Conservation (phyloP, 2,888 invertebrate genomes). For the Hirtodrosophila histrioides region DNA sequence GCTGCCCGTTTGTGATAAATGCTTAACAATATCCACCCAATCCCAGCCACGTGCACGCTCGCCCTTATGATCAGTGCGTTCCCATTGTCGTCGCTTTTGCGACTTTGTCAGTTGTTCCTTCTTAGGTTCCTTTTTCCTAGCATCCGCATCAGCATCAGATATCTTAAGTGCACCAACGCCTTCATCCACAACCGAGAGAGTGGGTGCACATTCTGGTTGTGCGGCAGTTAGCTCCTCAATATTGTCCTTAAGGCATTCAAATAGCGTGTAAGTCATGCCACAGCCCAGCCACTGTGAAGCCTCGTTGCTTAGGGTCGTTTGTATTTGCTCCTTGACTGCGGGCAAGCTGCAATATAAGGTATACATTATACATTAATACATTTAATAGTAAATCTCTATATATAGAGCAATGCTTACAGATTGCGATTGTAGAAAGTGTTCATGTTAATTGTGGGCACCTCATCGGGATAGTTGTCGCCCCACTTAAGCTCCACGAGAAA, state of each 20-base stretch:
- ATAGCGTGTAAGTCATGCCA: constrained; percentile 97
- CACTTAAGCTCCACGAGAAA: constrained; percentile 95
- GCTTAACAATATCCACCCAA: constrained; percentile 98
- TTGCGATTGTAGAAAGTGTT: constrained; percentile 97
- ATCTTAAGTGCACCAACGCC: constrained; percentile 81
- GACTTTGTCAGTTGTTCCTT: constrained; percentile 95
- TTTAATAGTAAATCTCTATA: not conserved
- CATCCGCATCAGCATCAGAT: constrained; percentile 80
- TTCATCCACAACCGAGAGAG: constrained; percentile 69
- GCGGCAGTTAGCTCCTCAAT: constrained; percentile 88
- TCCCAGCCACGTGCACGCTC: constrained; percentile 95
- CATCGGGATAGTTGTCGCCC: constrained; percentile 94
- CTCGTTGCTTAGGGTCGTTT: constrained; percentile 87
- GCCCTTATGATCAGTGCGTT: constrained; percentile 91
- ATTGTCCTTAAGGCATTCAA: constrained; percentile 95
- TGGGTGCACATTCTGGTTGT: constrained; percentile 87
- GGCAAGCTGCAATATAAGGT: constrained; percentile 85
- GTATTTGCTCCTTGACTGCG: constrained; percentile 89
- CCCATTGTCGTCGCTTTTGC: constrained; percentile 95
- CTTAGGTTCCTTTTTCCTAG: constrained; percentile 87
- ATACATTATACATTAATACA: constrained; percentile 12
- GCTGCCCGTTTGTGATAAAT: constrained; percentile 91
- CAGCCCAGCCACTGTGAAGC: constrained; percentile 93
- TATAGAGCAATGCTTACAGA: constrained; percentile 88
- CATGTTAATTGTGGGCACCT: constrained; percentile 92